Percentiles rank a stretch among this genome's conserved stretches.
Conservation (phyloP, 2,797 vertebrate species). For the Gymnopithys bicolor region DNA sequence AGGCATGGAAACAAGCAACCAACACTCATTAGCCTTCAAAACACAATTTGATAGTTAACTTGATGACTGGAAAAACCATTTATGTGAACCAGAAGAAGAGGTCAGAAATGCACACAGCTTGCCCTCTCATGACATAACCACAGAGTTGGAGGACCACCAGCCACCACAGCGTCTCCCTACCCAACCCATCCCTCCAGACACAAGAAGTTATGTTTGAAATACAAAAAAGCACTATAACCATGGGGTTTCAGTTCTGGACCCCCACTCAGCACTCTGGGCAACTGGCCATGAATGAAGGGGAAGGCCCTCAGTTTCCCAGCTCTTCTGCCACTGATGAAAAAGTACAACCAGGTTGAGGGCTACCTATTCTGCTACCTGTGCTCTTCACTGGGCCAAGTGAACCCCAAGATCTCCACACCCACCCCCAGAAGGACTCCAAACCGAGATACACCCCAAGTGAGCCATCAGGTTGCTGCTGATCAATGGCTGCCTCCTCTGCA, state of each 20-base stretch:
- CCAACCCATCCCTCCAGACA: background rate
- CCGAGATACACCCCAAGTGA: fast-evolving
- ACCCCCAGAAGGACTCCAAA: background rate
- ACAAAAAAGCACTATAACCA: background rate
- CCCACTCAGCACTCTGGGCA: background rate
- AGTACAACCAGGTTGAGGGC: background rate
- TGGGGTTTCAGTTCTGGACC: background rate
- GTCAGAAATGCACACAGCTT: background rate
- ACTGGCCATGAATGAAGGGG: fast-evolving
- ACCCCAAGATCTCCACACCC: background rate
- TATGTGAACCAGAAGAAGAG: background rate
- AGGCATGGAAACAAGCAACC: background rate
- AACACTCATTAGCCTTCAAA: background rate
- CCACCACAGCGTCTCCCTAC: fast-evolving
- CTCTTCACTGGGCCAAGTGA: background rate
- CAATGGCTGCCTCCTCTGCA: fast-evolving
- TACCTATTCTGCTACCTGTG: background rate
- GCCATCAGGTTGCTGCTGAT: background rate
- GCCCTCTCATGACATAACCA: fast-evolving
- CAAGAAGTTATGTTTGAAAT: background rate
- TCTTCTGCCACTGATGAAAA: fast-evolving
- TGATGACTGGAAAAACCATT: background rate
- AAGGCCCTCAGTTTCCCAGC: background rate
- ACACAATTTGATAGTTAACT: background rate
- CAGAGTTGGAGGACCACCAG: background rate